Evolutionary conservation across 1,140 invertebrate genomes (phyloP), one percentile per base, ranked within the genome.

Genomic region (Lineus longissimus): DNA sequence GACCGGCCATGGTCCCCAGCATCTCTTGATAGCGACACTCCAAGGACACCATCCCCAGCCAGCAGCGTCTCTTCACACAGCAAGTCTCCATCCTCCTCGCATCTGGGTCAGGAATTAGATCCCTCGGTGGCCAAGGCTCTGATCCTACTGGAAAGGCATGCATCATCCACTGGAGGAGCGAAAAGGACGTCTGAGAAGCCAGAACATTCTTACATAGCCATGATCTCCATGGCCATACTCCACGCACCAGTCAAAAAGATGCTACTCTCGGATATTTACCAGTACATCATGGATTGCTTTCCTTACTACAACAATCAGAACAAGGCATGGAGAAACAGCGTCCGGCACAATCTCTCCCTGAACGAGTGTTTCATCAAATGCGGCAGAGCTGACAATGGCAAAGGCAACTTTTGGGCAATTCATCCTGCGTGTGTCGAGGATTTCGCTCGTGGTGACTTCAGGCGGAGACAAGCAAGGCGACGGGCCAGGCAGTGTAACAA

Each of bases 291-390:
- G 68, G 73, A 79, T 15, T 81, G 79, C 64, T 82, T 79, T 66
- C 74, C 76, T 4, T 84, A 87, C 71, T 89, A 88, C 73, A 85
- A 86, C 73, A 86, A 87, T 71, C 86, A 85, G 31, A 85, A 86
- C 6, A 87, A 86, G 63, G 87, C 87, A 11, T 89, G 88, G 88
- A 88, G 88, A 83, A 87, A 88, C 80, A 83, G 80, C 29, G 66
- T 75, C 2, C 66, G 72, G n/a, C 72, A 76, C 61, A 98, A 98
- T 81, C 79, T 98, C 0, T 96, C 93, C 0, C 82, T 99, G 0
- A 98, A 99, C 82, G 95, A 98, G 75, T 99, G 96, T 75, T 99
- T 98, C 79, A 89, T 98, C 4, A 98, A 98, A 78, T 90, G 92
- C 0, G 94, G 94, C 0, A 64, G 75, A 22, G 68, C 74, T 2